These are phyloP conservation scores for Hydrolagus affinis DNA, from an alignment of 2,113 vertebrate species.

Conservation along the genomic window DNA sequence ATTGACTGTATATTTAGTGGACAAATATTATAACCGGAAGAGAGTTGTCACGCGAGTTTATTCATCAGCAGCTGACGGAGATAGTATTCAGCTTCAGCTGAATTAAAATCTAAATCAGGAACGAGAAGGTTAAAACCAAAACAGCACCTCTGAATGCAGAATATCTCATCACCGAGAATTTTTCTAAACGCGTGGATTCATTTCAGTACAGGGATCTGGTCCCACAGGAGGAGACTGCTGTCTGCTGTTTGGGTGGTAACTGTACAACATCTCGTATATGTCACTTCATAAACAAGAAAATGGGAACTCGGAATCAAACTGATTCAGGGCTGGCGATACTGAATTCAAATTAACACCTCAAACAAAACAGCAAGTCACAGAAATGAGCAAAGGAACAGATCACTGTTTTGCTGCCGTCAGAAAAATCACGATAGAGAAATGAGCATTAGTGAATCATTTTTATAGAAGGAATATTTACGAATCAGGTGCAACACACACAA, in stretches of 20 bases:
- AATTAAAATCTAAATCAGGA: not conserved
- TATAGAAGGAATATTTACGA: not conserved
- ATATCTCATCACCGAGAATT: not conserved
- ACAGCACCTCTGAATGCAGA: not conserved
- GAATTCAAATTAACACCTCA: not conserved
- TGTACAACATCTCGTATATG: not conserved
- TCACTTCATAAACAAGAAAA: not conserved
- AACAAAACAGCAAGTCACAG: not conserved
- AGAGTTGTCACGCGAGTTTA: too few relatives aligned
- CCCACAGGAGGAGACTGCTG: not conserved
- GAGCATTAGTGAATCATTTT: too few relatives aligned
- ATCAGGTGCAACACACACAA: not conserved
- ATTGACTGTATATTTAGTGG: too few relatives aligned
- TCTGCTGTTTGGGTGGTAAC: constrained; percentile 1
- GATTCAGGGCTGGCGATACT: not conserved
- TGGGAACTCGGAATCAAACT: not conserved
- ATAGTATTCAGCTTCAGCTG: not conserved
- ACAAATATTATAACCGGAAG: too few relatives aligned
- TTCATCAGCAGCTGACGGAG: too few relatives aligned
- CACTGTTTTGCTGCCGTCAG: not conserved
- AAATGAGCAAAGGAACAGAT: not conserved
- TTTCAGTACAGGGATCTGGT: not conserved
- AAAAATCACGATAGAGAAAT: not conserved
- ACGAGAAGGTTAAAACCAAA: not conserved
- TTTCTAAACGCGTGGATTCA: not conserved